Conservation (phyloP, 1,140 invertebrate species). For the Mactra quadrangularis region DNA sequence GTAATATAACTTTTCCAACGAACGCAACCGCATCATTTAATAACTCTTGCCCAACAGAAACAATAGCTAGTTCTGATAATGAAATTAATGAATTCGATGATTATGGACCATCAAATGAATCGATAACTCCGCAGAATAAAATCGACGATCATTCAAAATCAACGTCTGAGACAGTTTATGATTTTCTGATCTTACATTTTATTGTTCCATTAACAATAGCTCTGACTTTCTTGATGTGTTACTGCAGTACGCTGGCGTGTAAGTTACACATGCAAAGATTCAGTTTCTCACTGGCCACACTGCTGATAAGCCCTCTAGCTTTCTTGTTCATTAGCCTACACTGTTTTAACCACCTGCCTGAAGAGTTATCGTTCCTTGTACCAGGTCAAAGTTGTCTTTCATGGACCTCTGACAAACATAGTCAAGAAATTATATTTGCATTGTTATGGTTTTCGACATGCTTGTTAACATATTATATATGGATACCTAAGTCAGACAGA, state of each 20-base stretch:
- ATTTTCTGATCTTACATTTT: slow-evolving; percentile 15
- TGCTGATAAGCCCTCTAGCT: slow-evolving; percentile 54
- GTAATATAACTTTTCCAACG: no score
- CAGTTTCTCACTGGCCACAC: slow-evolving; percentile 66
- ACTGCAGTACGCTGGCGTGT: slow-evolving; percentile 64
- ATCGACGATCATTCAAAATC: no score
- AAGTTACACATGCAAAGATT: slow-evolving; percentile 68
- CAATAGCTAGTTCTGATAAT: no score
- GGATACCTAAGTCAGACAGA: slow-evolving; percentile 65
- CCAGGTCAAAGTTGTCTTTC: not conserved
- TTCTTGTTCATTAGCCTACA: not conserved
- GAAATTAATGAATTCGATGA: no score
- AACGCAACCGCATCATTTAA: no score
- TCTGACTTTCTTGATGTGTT: slow-evolving; percentile 39
- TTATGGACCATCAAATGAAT: no score
- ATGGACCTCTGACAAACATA: not conserved
- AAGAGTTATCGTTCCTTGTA: not conserved
- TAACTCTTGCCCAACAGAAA: no score
- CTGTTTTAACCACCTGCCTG: slow-evolving; percentile 22
- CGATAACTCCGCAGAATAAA: no score
- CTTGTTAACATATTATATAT: slow-evolving; percentile 62
- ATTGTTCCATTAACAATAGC: slow-evolving; percentile 46
- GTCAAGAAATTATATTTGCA: slow-evolving; percentile 80
- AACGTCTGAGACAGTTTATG: not conserved
- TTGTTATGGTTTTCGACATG: slow-evolving; percentile 93